Percentiles rank a stretch among this genome's conserved stretches.
Conservation (phyloP, 2,797 vertebrate genomes). For the Pitangus sulphuratus region DNA sequence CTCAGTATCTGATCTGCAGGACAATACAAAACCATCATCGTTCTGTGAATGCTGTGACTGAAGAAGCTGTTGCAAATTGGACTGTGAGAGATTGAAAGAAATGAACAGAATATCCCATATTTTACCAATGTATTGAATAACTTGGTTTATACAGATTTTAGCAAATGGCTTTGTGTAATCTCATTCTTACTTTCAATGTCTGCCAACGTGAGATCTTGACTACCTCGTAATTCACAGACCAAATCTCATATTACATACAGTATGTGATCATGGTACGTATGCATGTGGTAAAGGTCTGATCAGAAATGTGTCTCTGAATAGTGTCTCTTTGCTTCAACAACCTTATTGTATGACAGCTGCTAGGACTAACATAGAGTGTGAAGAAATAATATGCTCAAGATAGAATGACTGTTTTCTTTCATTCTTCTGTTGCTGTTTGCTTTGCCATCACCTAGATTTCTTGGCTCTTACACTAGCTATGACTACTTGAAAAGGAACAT, state of each 20-base stretch:
- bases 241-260: neutral
- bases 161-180: neutral
- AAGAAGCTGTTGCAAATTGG: neutral
- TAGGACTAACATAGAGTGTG: conserved; percentile 41
- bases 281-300: neutral
- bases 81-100: neutral
- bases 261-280: neutral
- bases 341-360: neutral
- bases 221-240: neutral
- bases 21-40: neutral
- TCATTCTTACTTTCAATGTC: neutral
- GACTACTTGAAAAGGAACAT: conserved; percentile 84
- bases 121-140: neutral
- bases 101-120: neutral
- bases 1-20: neutral
- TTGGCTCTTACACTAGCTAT: conserved; percentile 84
- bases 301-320: neutral
- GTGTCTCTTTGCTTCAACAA: neutral
- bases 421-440: conserved; percentile 79
- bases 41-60: neutral
- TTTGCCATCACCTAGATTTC: conserved; percentile 82
- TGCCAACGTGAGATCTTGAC: neutral
- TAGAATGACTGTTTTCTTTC: conserved; percentile 81
- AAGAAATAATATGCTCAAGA: conserved; percentile 58
- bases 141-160: neutral